These are phyloP conservation scores for Chaetorhynchus papuensis DNA, from an alignment of 2,113 vertebrate genomes.

Conservation along the genomic window DNA sequence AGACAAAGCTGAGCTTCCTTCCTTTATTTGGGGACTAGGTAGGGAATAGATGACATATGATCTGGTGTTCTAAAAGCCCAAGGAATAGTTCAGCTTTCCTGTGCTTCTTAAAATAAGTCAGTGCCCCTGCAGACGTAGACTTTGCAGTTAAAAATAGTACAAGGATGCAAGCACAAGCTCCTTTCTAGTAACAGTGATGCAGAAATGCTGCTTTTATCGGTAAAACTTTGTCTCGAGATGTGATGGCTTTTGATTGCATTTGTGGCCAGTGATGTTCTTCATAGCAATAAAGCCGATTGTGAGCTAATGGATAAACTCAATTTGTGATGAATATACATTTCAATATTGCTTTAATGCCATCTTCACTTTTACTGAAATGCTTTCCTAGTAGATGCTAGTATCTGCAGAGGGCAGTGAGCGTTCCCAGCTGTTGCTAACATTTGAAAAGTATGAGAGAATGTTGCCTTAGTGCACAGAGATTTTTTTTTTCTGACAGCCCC, in stretches of 20 bases:
- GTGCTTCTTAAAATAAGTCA: not conserved
- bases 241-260: not conserved
- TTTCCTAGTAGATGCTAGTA: not conserved
- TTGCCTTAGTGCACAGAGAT: not conserved
- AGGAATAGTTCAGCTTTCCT: not conserved
- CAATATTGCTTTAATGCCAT: not conserved
- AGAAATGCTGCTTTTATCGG: not conserved
- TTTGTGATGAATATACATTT: not conserved
- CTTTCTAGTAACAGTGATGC: not conserved
- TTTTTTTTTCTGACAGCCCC: not conserved
- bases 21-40: not conserved
- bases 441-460: not conserved
- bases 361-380: not conserved
- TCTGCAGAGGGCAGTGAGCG: not conserved
- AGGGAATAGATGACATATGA: not conserved
- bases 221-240: not conserved
- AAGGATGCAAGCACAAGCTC: not conserved
- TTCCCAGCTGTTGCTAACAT: not conserved
- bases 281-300: not conserved
- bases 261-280: not conserved
- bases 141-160: slow-evolving; percentile 9
- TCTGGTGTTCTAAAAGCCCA: not conserved
- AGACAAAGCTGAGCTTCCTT: not conserved
- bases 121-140: not conserved
- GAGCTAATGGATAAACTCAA: not conserved